Conservation (phyloP, 1,140 invertebrate genomes). For the Helicoverpa armigera region DNA sequence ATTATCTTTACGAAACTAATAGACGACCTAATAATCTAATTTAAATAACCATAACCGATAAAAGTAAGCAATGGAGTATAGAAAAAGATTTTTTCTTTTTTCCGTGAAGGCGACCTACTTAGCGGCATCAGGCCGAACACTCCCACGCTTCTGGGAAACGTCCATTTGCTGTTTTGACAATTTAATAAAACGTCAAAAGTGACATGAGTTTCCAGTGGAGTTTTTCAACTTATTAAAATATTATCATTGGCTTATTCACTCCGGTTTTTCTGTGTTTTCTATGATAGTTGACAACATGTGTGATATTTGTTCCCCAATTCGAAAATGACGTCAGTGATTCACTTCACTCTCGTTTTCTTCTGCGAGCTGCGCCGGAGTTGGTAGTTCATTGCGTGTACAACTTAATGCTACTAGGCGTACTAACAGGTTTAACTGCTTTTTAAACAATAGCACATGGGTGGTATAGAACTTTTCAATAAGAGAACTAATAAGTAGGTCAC, state of each 20-base stretch:
- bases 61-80: slow-evolving; percentile 40
- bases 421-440: slow-evolving; percentile 21
- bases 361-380: background rate
- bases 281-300: background rate
- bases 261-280: background rate
- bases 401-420: background rate
- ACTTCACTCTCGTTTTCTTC: slow-evolving; percentile 29
- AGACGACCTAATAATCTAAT: slow-evolving; percentile 11
- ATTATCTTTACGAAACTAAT: slow-evolving; percentile 1
- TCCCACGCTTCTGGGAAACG: slow-evolving; percentile 79
- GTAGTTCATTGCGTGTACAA: background rate
- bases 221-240: slow-evolving; percentile 12
- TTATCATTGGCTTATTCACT: background rate
- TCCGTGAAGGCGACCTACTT: slow-evolving; percentile 72
- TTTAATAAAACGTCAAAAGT: slow-evolving; percentile 68
- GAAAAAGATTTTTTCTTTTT: slow-evolving; percentile 61
- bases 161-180: slow-evolving; percentile 74
- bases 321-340: background rate
- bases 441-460: slow-evolving; percentile 5
- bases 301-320: slow-evolving; percentile 6
- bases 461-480: background rate
- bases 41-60: slow-evolving; percentile 51
- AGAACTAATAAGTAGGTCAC: background rate
- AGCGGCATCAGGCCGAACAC: slow-evolving; percentile 54
- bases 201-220: slow-evolving; percentile 34